A percentile compares a stretch with the other conserved stretches of the same genome.
phyloP scores from a whole-genome alignment of 2,888 invertebrate genomes.

The Scelioninae gen. 2 region DNA sequence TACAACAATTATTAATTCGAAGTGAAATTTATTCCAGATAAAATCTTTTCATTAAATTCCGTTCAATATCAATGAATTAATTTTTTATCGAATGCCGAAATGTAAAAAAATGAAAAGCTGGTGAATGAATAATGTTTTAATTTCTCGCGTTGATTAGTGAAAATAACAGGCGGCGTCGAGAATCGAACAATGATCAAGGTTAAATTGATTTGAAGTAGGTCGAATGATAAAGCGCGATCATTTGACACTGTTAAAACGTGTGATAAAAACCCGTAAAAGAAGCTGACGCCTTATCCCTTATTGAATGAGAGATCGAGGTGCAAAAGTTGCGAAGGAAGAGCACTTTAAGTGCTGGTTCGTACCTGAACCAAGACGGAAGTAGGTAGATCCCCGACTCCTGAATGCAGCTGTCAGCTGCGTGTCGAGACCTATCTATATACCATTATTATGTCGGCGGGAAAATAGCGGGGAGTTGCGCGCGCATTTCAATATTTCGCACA shows the following conservation, averaged over 20 bases:
- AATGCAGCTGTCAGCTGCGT: slow-evolving; percentile 69
- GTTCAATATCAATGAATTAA: too few species aligned
- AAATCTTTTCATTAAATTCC: too few species aligned
- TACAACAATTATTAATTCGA: too few species aligned
- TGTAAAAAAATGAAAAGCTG: too few species aligned
- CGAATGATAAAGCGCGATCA: slow-evolving; percentile 5
- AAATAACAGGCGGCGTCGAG: too few species aligned
- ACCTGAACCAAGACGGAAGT: slow-evolving; percentile 60
- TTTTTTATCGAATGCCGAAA: too few species aligned
- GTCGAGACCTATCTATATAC: slow-evolving; percentile 73
- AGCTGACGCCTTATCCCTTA: slow-evolving; percentile 19
- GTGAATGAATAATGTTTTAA: too few species aligned
- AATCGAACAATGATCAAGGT: background rate
- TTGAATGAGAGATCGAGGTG: slow-evolving; percentile 30
- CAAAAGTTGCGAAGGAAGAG: slow-evolving; percentile 6
- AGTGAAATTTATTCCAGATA: background rate
- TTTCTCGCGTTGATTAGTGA: too few species aligned
- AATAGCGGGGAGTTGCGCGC: slow-evolving; percentile 71
- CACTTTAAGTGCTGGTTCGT: slow-evolving; percentile 34
- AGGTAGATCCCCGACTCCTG: slow-evolving; percentile 66
- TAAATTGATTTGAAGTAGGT: background rate
- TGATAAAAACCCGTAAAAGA: slow-evolving; percentile 2
- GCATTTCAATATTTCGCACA: slow-evolving; percentile 61
- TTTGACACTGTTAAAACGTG: slow-evolving; percentile 16
- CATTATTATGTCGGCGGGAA: slow-evolving; percentile 65